phyloP scores from a whole-genome alignment of 2,797 vertebrate genomes.

The Myotis findleyi region DNA sequence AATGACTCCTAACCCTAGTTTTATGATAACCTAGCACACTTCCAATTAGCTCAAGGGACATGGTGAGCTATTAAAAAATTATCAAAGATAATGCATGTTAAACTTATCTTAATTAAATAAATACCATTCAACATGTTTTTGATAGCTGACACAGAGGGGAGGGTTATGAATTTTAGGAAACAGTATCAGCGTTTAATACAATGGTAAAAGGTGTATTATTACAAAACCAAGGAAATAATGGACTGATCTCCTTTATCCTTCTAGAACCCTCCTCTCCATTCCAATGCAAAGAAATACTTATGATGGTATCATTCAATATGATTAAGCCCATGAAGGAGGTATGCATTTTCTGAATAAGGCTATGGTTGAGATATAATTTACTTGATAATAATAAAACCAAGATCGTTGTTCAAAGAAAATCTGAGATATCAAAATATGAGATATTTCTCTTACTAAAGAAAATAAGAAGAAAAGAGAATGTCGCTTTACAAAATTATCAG shows the following conservation, averaged over 20 bases:
- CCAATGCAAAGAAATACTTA: slow-evolving; percentile 42
- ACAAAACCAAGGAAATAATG: slow-evolving; percentile 26
- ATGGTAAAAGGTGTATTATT: neutral
- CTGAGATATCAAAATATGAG: slow-evolving; percentile 38
- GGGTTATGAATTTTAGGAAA: slow-evolving; percentile 49
- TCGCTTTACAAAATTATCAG: neutral
- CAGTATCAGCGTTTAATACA: neutral
- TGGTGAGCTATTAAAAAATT: slow-evolving; percentile 26
- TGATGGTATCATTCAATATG: neutral
- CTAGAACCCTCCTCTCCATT: neutral
- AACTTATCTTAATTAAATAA: slow-evolving; percentile 52
- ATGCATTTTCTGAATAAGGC: slow-evolving; percentile 42
- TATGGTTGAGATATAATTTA: neutral
- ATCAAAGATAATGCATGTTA: slow-evolving; percentile 34
- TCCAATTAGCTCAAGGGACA: slow-evolving; percentile 6
- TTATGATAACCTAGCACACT: neutral
- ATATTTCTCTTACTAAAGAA: slow-evolving; percentile 1
- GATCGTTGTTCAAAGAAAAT: slow-evolving; percentile 49
- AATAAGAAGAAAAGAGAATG: slow-evolving; percentile 13
- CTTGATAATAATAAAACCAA: slow-evolving; percentile 53
- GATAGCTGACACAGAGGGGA: neutral
- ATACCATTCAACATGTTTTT: slow-evolving; percentile 38
- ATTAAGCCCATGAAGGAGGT: neutral
- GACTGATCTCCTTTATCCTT: neutral
- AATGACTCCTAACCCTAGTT: slow-evolving; percentile 16